A percentile compares a stretch with the other conserved stretches of the same genome.
Evolutionary conservation across 2,888 invertebrate species (phyloP).

Genomic region (Melitaea athalia): DNA sequence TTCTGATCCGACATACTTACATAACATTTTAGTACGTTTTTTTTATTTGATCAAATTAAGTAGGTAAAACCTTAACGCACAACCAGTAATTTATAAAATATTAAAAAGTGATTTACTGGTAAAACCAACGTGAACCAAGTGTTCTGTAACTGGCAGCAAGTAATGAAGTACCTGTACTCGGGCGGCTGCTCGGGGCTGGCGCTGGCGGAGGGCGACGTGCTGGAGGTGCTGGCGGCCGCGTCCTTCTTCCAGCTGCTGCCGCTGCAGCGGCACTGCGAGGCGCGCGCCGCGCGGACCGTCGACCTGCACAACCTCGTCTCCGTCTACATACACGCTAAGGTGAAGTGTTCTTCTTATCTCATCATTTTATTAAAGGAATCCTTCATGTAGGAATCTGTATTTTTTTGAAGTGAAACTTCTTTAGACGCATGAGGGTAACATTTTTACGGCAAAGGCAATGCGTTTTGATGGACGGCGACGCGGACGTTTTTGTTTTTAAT

Average conservation of each 20-base stretch:
- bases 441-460: no score
- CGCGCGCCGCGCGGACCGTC: constrained; percentile 91
- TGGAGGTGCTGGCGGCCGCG: constrained; percentile 95
- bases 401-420: no score
- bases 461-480: no score
- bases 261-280: constrained; percentile 91
- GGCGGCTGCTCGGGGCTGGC: constrained; percentile 91
- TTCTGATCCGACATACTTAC: no score
- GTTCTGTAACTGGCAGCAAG: constrained; percentile 83
- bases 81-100: no score
- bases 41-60: no score
- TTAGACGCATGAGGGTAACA: no score
- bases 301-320: constrained; percentile 94
- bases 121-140: background rate
- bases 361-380: background rate
- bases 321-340: constrained; percentile 96
- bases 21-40: no score
- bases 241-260: constrained; percentile 95
- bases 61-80: no score
- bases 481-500: no score
- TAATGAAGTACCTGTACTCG: constrained; percentile 96
- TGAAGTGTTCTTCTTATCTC: constrained; percentile 49
- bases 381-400: no score
- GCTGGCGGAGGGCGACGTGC: constrained; percentile 89
- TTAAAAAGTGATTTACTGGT: background rate